Conservation (phyloP, 2,113 vertebrate genomes). For the Semicossyphus pulcher region DNA sequence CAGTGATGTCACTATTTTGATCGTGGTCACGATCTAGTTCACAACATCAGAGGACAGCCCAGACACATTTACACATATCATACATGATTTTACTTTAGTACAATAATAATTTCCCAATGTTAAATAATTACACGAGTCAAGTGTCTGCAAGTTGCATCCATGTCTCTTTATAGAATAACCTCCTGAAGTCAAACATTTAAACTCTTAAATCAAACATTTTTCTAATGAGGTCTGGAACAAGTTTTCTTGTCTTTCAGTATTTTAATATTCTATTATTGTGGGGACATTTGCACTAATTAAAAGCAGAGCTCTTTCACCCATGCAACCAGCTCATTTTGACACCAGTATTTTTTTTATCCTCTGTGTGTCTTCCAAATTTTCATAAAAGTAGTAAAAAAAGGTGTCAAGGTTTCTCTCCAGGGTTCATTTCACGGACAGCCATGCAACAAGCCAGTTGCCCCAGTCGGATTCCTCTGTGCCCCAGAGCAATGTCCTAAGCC, state of each 20-base stretch:
- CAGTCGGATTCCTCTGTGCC: constrained; percentile 59
- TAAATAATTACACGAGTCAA: no score
- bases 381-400: constrained; percentile 37
- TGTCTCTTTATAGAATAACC: no score
- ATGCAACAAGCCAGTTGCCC: constrained; percentile 32
- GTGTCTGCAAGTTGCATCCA: no score
- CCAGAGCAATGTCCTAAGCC: constrained; percentile 52
- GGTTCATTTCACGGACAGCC: constrained; percentile 8
- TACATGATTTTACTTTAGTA: background rate
- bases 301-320: constrained; percentile 2
- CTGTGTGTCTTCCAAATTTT: constrained; percentile 5
- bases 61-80: background rate
- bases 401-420: constrained; percentile 24
- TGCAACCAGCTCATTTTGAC: background rate
- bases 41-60: background rate
- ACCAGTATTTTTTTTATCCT: background rate
- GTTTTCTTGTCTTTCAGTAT: background rate
- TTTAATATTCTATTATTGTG: background rate
- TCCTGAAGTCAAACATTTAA: no score
- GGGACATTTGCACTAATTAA: background rate
- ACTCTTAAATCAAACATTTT: no score
- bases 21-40: constrained; percentile 35
- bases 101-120: no score
- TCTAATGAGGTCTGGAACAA: background rate
- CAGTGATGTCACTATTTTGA: constrained; percentile 40